Conservation (phyloP, 1,140 invertebrate genomes). For the Cherax destructor region DNA sequence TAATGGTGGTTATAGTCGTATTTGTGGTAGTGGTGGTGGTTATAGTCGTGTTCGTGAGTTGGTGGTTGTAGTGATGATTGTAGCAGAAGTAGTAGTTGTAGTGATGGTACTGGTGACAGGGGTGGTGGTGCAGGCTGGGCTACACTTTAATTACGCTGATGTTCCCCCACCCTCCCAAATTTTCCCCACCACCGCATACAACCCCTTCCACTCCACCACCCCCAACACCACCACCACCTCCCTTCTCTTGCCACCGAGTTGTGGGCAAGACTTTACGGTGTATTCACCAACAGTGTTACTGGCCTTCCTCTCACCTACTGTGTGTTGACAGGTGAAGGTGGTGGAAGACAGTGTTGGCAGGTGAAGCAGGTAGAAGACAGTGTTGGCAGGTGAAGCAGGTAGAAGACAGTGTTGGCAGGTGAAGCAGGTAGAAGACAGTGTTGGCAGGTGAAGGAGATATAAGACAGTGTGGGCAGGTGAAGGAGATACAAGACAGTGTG, state of each 20-base stretch:
- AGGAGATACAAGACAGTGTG: too few species aligned
- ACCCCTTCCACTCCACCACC: not conserved
- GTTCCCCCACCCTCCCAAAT: not conserved
- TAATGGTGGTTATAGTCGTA: too few species aligned
- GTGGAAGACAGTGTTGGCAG: too few species aligned
- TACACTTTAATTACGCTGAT: constrained; percentile 18
- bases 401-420: not conserved
- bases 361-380: too few species aligned
- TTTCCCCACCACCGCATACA: not conserved
- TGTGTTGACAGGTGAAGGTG: too few species aligned
- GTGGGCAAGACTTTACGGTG: constrained; percentile 6
- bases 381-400: too few species aligned
- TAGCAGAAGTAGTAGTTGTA: not conserved
- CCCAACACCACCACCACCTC: not conserved
- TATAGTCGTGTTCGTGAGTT: too few species aligned
- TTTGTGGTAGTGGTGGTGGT: too few species aligned
- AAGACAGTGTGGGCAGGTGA: not conserved
- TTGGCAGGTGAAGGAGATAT: not conserved
- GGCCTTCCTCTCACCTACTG: too few species aligned
- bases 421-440: not conserved
- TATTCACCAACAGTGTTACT: not conserved
- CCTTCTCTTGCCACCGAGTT: constrained; percentile 1
- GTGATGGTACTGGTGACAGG: not conserved
- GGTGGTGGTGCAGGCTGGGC: not conserved
- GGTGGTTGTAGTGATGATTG: too few species aligned